These are phyloP conservation scores for Anser brachyrhynchus DNA, from an alignment of 2,113 vertebrate genomes.

Conservation along the genomic window DNA sequence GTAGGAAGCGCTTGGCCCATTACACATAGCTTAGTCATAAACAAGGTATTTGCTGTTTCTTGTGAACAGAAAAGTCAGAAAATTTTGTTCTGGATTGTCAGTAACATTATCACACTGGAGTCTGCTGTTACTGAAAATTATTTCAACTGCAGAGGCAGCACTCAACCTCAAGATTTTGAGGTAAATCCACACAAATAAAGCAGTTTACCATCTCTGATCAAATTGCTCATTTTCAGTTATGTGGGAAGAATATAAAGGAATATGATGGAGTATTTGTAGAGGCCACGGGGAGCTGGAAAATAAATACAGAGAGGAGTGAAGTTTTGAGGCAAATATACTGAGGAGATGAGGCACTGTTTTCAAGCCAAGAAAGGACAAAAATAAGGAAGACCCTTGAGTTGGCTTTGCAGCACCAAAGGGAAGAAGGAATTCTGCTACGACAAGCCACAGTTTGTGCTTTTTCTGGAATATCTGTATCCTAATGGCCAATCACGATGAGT, in stretches of 20 bases:
- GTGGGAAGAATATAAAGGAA: not conserved
- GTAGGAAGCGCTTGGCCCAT: constrained; percentile 25
- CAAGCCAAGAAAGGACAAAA: not conserved
- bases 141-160: constrained; percentile 18
- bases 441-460: not conserved
- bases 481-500: not conserved
- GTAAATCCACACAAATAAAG: constrained; percentile 33
- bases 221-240: constrained; percentile 27
- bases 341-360: not conserved
- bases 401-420: not conserved
- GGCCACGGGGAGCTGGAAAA: not conserved
- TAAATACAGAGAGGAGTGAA: not conserved
- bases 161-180: constrained; percentile 22
- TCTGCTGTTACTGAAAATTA: constrained; percentile 34
- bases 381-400: not conserved
- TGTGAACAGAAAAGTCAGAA: constrained; percentile 8
- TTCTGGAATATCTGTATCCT: not conserved
- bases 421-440: not conserved
- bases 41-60: constrained; percentile 55
- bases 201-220: not conserved
- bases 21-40: constrained; percentile 52
- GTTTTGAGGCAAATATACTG: not conserved
- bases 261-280: not conserved
- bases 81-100: constrained; percentile 20
- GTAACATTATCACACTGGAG: constrained; percentile 43